Conservation (phyloP, 2,113 vertebrate species). For the Felis catus region F.catus_Fca126_mat1.0 CM031421.1:65790501-65791000, state of each 20-base stretch:
- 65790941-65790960: not conserved
- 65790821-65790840: slow-evolving; percentile 98
- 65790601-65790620: not conserved
- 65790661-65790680: not conserved
- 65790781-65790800: slow-evolving; percentile 98
- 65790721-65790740: slow-evolving; percentile 97
- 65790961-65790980: not conserved
- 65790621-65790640: not conserved
- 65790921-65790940: not conserved
- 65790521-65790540: not conserved
- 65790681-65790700: not conserved
- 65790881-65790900: not conserved
- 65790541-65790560: not conserved
- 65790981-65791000: not conserved
- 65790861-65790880: slow-evolving; percentile 67
- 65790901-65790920: not conserved
- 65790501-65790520: not conserved
- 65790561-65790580: not conserved
- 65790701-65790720: rapidly evolving
- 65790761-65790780: slow-evolving; percentile 96
- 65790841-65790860: slow-evolving; percentile 91
- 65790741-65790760: slow-evolving; percentile 98
- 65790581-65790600: not conserved
- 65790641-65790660: not conserved
- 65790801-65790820: slow-evolving; percentile 94